Conservation (phyloP, 2,797 vertebrate genomes). For the Remorina albescens region DNA sequence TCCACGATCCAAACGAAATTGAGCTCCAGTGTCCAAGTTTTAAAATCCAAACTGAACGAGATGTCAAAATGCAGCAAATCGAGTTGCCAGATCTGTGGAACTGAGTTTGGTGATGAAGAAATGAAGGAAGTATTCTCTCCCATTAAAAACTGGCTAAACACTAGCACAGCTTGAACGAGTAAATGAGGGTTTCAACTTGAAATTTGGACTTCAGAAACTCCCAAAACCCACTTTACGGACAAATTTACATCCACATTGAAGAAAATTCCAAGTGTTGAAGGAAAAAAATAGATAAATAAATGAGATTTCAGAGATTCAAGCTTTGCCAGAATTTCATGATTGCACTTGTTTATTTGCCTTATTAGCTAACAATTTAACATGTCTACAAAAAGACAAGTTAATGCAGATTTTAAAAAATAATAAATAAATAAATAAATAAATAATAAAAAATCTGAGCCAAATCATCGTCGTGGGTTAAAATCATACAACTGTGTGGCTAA, state of each 20-base stretch:
- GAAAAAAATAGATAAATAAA: conserved; percentile 42
- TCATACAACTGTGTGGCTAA: neutral
- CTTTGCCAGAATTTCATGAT: conserved; percentile 43
- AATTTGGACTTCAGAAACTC: conserved; percentile 27
- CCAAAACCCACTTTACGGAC: neutral
- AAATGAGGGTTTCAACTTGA: conserved; percentile 7
- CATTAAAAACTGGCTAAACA: conserved; percentile 5
- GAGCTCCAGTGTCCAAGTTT: conserved; percentile 61
- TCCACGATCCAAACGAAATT: conserved; percentile 75
- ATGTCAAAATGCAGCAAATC: conserved; percentile 60
- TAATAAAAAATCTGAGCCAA: neutral
- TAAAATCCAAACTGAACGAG: conserved; percentile 64
- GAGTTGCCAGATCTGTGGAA: conserved; percentile 39
- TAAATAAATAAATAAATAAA: too few species aligned
- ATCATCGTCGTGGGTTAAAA: neutral
- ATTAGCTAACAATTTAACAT: conserved; percentile 14
- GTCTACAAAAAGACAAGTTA: conserved; percentile 11
- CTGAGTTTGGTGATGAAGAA: conserved; percentile 8
- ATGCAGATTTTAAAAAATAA: too few species aligned
- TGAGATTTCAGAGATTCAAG: conserved; percentile 37
- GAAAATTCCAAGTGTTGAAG: conserved; percentile 8
- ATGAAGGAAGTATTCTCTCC: conserved; percentile 8
- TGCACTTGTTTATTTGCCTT: conserved; percentile 51
- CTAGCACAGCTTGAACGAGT: neutral
- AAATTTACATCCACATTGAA: neutral